Percentiles rank a stretch among this genome's conserved stretches.
These are phyloP conservation scores for Drosophila lowei DNA, from an alignment of 1,140 invertebrate genomes.

Conservation along the genomic window DNA sequence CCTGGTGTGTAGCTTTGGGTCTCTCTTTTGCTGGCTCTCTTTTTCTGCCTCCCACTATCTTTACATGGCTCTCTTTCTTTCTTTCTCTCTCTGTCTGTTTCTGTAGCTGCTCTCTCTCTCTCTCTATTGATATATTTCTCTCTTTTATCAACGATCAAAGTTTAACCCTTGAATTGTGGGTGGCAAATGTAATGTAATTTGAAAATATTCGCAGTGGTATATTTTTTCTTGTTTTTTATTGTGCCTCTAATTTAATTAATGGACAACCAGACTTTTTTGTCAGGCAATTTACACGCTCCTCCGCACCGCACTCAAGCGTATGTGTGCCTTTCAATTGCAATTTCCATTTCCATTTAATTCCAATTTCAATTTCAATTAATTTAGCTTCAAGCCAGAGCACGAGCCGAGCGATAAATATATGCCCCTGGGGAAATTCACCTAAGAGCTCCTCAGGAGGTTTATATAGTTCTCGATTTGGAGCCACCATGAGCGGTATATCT, in stretches of 20 bases:
- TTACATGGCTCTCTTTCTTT: not conserved
- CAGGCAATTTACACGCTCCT: constrained; percentile 41
- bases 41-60: not conserved
- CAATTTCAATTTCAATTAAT: constrained; percentile 67
- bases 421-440: constrained; percentile 61
- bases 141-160: constrained; percentile 48
- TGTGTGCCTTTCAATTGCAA: constrained; percentile 8
- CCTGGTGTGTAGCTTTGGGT: constrained; percentile 13
- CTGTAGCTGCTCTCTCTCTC: constrained; percentile 4
- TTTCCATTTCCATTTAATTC: constrained; percentile 63
- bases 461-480: constrained; percentile 55
- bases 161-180: constrained; percentile 3
- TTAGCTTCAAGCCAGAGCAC: not conserved
- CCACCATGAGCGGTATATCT: constrained; percentile 48
- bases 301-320: not conserved
- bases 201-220: not conserved
- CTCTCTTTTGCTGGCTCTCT: constrained; percentile 1
- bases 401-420: not conserved
- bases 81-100: not conserved
- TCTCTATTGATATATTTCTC: not conserved
- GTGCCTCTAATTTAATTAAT: constrained; percentile 48
- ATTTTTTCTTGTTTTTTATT: constrained; percentile 21
- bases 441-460: constrained; percentile 19
- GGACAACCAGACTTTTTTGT: constrained; percentile 24
- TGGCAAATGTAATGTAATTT: constrained; percentile 3